Conservation (phyloP, 2,888 invertebrate species). For the Tinea semifulvella region DNA sequence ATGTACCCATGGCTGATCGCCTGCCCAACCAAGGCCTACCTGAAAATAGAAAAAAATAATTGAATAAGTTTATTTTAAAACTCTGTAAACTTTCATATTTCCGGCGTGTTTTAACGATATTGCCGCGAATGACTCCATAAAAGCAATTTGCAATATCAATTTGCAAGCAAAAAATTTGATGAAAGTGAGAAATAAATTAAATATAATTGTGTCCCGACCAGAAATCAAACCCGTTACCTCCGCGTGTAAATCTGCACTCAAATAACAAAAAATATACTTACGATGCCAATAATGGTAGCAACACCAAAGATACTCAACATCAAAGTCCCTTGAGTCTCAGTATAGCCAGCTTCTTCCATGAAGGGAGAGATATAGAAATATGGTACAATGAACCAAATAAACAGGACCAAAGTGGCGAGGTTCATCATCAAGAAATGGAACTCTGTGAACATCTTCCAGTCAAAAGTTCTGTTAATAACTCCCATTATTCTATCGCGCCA, state of each 20-base stretch:
- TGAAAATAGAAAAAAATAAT: conserved; percentile 31
- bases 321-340: conserved; percentile 75
- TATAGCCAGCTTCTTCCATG: conserved; percentile 69
- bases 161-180: not conserved
- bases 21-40: conserved; percentile 88
- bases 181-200: no score
- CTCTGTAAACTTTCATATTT: no score
- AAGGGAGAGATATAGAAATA: conserved; percentile 92
- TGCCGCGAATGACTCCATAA: not conserved
- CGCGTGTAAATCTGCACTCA: no score
- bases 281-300: conserved; percentile 90
- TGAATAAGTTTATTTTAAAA: conserved; percentile 1
- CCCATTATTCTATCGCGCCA: conserved; percentile 76
- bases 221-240: no score
- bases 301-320: conserved; percentile 88
- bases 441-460: conserved; percentile 85
- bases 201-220: no score
- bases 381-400: conserved; percentile 94
- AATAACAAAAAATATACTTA: conserved; percentile 43
- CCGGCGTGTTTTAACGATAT: no score
- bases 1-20: conserved; percentile 88
- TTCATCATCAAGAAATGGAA: conserved; percentile 85
- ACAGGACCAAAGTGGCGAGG: conserved; percentile 88
- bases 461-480: conserved; percentile 76
- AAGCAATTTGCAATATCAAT: not conserved